A percentile compares a stretch with the other conserved stretches of the same genome.
These are phyloP conservation scores for Parelbella ahira DNA, from an alignment of 2,888 invertebrate genomes.

Conservation along the genomic window DNA sequence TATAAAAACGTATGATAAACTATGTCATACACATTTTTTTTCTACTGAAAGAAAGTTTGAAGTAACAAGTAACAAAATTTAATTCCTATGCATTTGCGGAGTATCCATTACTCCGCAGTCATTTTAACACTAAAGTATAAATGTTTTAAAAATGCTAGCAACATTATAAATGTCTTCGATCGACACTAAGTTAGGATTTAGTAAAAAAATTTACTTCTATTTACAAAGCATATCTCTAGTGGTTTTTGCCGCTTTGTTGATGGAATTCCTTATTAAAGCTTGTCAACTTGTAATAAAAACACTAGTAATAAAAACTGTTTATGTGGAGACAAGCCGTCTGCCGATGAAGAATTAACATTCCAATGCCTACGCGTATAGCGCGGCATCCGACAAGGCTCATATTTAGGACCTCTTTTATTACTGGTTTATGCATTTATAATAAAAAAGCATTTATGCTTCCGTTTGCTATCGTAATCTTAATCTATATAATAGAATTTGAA, in stretches of 20 bases:
- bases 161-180: background rate
- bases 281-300: slow-evolving; percentile 10
- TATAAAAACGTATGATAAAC: no score
- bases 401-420: slow-evolving; percentile 3
- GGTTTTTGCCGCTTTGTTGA: slow-evolving; percentile 14
- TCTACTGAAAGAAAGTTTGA: no score
- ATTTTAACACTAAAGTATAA: no score
- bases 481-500: no score
- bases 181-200: background rate
- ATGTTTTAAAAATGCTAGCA: slow-evolving; percentile 2
- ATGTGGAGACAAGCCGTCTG: slow-evolving; percentile 16
- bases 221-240: background rate
- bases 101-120: no score
- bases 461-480: no score
- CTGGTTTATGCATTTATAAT: no score
- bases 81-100: no score
- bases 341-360: slow-evolving; percentile 9
- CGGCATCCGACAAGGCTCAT: slow-evolving; percentile 2
- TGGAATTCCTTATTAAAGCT: slow-evolving; percentile 13
- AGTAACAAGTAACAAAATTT: no score
- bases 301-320: no score
- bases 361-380: slow-evolving; percentile 3
- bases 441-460: no score
- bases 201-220: slow-evolving; percentile 11
- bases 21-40: no score